Percentiles rank a stretch among this genome's conserved stretches.
These are phyloP conservation scores for Misgurnus mizolepis DNA, from an alignment of 2,113 vertebrate species.

Conservation along the genomic window DNA sequence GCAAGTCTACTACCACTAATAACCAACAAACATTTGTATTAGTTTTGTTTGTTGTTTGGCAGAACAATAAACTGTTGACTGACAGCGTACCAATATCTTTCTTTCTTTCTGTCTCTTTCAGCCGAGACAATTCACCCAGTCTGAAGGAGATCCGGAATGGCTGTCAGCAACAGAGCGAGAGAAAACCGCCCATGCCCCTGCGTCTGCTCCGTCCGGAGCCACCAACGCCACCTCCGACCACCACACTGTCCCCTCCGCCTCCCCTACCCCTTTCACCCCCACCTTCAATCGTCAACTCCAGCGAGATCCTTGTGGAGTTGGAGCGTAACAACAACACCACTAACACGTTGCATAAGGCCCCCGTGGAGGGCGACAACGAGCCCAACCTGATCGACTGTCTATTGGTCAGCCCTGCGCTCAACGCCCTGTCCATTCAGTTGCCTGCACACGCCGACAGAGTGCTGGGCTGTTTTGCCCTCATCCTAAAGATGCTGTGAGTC, in stretches of 20 bases:
- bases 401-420: constrained; percentile 94
- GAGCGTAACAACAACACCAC: constrained; percentile 91
- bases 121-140: constrained; percentile 97
- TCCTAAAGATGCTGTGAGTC: constrained; percentile 99
- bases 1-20: too few relatives aligned
- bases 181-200: constrained; percentile 93
- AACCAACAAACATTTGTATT: too few relatives aligned
- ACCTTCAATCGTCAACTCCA: constrained; percentile 90
- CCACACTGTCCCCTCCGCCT: constrained; percentile 72
- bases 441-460: constrained; percentile 93
- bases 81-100: not conserved
- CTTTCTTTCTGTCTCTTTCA: constrained; percentile 54
- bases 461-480: constrained; percentile 95
- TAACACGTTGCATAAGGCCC: constrained; percentile 85
- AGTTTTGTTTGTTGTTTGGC: too few relatives aligned
- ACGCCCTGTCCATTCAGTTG: constrained; percentile 95
- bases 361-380: constrained; percentile 85
- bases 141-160: constrained; percentile 98
- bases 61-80: too few relatives aligned
- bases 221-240: constrained; percentile 73
- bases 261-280: constrained; percentile 78
- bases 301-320: constrained; percentile 94
- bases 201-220: constrained; percentile 92
- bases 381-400: constrained; percentile 98
- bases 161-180: constrained; percentile 94